Percentiles rank a stretch among this genome's conserved stretches.
These are phyloP conservation scores for Thunnus maccoyii DNA, from an alignment of 2,113 vertebrate genomes.

Conservation along the genomic window DNA sequence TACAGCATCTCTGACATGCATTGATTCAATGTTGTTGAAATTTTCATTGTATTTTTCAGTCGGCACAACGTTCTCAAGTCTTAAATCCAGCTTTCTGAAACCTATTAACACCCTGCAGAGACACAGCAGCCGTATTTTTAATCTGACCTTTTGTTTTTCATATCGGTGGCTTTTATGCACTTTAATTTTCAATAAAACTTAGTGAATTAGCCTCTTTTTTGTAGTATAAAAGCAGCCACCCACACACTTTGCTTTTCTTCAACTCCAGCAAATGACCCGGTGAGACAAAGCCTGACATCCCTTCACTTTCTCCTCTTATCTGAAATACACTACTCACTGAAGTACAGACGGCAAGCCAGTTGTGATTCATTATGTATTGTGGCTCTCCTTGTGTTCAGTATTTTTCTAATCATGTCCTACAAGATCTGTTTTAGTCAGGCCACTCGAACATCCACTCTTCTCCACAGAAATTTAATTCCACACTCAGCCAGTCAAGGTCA, in stretches of 20 bases:
- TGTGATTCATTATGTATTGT: conserved; percentile 56
- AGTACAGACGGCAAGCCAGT: conserved; percentile 18
- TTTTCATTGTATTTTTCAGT: no score
- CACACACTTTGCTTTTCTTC: not conserved
- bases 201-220: not conserved
- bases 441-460: conserved; percentile 60
- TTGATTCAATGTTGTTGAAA: no score
- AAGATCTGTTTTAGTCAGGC: conserved; percentile 57
- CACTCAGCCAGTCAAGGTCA: conserved; percentile 71
- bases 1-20: no score
- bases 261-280: not conserved
- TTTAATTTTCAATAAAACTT: not conserved
- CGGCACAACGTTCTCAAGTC: no score
- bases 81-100: no score
- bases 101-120: no score
- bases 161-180: not conserved
- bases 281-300: not conserved
- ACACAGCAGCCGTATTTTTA: no score
- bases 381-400: conserved; percentile 38
- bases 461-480: conserved; percentile 69
- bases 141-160: not conserved
- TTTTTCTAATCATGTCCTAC: conserved; percentile 69
- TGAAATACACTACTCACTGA: conserved; percentile 35
- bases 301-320: conserved; percentile 39
- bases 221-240: not conserved